Conservation (phyloP, 2,113 vertebrate genomes). For the Albula glossodonta region DNA sequence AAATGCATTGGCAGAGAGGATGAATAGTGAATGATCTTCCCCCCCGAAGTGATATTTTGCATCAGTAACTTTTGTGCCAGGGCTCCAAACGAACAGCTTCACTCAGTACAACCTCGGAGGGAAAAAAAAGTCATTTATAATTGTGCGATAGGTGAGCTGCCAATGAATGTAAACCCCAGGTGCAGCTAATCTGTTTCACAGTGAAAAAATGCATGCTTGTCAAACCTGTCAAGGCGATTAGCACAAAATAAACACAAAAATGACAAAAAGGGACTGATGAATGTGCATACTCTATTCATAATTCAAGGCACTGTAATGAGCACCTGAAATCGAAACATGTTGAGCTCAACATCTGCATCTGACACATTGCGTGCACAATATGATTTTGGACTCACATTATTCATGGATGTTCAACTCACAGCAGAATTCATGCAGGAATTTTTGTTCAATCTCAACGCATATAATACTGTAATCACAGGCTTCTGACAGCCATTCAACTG, state of each 20-base stretch:
- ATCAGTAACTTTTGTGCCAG: not conserved
- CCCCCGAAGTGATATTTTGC: not conserved
- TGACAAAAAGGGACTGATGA: not conserved
- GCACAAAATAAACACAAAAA: not conserved
- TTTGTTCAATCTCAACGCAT: not conserved
- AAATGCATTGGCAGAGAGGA: not conserved
- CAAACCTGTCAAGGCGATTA: not conserved
- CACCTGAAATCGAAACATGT: not conserved
- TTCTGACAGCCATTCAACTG: not conserved
- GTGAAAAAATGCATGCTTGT: not conserved
- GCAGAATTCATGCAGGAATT: not conserved
- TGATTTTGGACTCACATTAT: not conserved
- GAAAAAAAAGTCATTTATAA: not conserved
- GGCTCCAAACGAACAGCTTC: not conserved
- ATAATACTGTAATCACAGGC: not conserved
- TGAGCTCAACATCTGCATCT: not conserved
- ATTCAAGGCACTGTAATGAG: no score
- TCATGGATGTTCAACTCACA: not conserved
- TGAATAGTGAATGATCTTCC: not conserved
- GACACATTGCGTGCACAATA: not conserved
- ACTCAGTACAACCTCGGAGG: not conserved
- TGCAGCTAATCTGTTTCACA: not conserved
- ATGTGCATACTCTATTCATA: not conserved
- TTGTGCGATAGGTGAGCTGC: not conserved
- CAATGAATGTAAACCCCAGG: not conserved